Base-by-base conservation (phyloP, 2,888 invertebrate species). In the Lypha dubia region DNA sequence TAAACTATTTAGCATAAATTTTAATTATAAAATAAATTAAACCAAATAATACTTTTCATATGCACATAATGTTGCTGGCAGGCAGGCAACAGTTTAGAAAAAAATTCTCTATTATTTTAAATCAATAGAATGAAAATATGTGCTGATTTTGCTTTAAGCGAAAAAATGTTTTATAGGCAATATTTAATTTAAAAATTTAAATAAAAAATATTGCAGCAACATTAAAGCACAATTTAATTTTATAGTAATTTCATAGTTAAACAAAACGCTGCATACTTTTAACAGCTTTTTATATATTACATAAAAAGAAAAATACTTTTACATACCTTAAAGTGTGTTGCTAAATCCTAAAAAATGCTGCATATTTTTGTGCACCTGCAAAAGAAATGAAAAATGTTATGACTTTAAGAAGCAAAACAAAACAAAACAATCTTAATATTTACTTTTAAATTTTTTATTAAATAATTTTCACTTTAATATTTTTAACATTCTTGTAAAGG, bases 11-110 rank as follows among this genome's bases (percentile, higher is more conserved):
- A 15, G 24, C 35, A 38, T 62, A 35, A 35, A 56, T 67, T n/a
- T 46, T 58, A 46, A 76, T 76, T 67, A 41, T 35, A 46, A 75
- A 75, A 56, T 63, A 56, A n/a, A 35, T 65, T 56, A 44, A 53
- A 63, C 63, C 53, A 63, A 62, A 38, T 60, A 44, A 58, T 9
- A 49, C 35, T 41, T 28, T 41, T 41, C 17, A 8, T 7, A 0
- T 17, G 13, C n/a, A 2, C n/a, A 28, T 9, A 8, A 20, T 2
- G 22, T 7, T 17, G 8, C 8, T 3, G 24, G 0, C 32, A 4
- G 35, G 7, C 20, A 15, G n/a, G n/a, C n/a, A 60, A 49, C 35
- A 60, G 35, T 49, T 49, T 24, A 60, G 28, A 28, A 60, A 60
- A 68, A n/a, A n/a, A n/a, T n/a, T 17, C 8, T 8, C 2, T 28